Evolutionary conservation across 92 coral and sea anemone genomes (phyloP), one percentile per base, ranked within the genome.

Genomic region (Epizoanthus ramosus): DNA sequence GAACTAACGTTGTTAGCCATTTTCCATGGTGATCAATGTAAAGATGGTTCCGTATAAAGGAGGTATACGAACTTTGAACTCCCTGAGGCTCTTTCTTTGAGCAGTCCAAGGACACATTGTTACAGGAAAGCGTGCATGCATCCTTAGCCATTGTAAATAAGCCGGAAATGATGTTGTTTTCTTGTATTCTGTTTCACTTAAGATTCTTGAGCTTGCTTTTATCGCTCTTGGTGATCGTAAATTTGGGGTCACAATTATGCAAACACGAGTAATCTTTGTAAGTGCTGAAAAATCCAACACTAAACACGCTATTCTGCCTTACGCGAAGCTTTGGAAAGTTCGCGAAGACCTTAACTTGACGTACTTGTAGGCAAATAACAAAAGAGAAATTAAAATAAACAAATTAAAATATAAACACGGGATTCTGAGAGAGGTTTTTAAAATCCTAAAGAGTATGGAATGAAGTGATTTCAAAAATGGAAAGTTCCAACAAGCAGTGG

Each of bases 131-230:
- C 82, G 82, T 77, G 82, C 71, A 61, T 60, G 58, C 41, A 77
- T 77, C 59, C 50, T 77, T 33, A 60, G 82, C 82, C 22, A 17
- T 59, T 21, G 57, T 21, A 77, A 77, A 60, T 77, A 77, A 60
- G 82, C 82, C 82, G 82, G 82, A 77, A 77, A 77, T 52, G 57
- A 37, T 43, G 41, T 75, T 41, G 31, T 22, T 19, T 65, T 61
- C 71, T 41, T 77, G 82, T 60, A 63, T 77, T 77, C 41, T 77
- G 59, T 77, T 77, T 77, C 82, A 77, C 82, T 60, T 31, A 65
- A 74, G 80, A 74, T 74, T 37, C 56, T 22, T 13, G 17, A 6
- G 63, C 25, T 77, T 60, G 68, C 71, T 77, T 77, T 77, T 77
- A 77, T 60, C 71, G 71, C 64, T 31, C 8, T 12, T 25, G 64